A percentile compares a stretch with the other conserved stretches of the same genome.
These are phyloP conservation scores for Myrmecophaga tridactyla DNA, from an alignment of 2,113 vertebrate species.

Conservation along the genomic window DNA sequence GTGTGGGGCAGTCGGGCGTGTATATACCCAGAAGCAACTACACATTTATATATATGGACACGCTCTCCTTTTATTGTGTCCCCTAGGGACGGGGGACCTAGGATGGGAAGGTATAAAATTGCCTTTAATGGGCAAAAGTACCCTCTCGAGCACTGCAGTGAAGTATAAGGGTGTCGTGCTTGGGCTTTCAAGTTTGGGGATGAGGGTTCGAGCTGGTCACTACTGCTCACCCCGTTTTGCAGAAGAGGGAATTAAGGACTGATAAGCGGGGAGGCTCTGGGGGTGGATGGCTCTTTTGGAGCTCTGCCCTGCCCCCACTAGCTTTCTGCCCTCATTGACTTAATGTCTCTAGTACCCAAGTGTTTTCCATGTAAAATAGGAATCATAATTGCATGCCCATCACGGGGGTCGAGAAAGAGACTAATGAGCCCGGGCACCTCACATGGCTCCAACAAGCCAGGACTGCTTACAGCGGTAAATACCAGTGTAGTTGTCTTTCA, in stretches of 20 bases:
- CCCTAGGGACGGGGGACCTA: neutral
- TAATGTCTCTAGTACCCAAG: neutral
- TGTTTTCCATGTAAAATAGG: accelerated
- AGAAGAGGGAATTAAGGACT: too few relatives aligned
- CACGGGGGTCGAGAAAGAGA: neutral
- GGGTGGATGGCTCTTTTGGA: too few relatives aligned
- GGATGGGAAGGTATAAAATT: neutral
- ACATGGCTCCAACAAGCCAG: neutral
- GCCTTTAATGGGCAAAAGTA: neutral
- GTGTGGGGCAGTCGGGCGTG: too few relatives aligned
- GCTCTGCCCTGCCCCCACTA: too few relatives aligned
- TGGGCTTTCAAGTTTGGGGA: neutral
- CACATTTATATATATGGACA: too few relatives aligned
- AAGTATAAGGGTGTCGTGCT: accelerated
- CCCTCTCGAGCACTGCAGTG: accelerated
- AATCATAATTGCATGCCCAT: accelerated
- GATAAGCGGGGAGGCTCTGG: neutral
- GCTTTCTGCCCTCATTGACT: neutral
- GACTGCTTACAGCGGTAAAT: accelerated
- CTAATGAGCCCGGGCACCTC: accelerated
- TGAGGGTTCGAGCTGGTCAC: neutral
- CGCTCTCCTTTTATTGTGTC: neutral
- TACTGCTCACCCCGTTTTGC: too few relatives aligned
- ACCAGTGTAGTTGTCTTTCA: too few relatives aligned
- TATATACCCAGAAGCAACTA: too few relatives aligned